Base-by-base conservation (phyloP, 2,113 vertebrate species). In the Anser cygnoides region DNA sequence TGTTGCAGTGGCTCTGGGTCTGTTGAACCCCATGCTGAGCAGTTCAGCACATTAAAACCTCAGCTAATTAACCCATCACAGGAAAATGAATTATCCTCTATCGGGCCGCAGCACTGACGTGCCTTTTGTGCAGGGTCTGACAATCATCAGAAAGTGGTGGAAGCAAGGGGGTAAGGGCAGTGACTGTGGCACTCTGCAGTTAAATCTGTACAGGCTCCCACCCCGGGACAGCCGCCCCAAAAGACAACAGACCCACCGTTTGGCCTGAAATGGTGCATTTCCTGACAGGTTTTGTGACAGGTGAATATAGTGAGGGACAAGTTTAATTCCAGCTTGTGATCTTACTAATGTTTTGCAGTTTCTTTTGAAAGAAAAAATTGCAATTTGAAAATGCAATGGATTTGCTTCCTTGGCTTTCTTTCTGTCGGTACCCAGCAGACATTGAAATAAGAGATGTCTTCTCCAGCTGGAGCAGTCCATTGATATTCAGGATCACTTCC, bases 171-270 rank as follows among this genome's bases (percentile, higher is more conserved):
- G 10, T n/a, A 62, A 57, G 19, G 31, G 31, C 41, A 78, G 23
- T 2, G 1, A 54, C 0, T 0, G 9, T n/a, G 41, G 13, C 35
- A 35, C 17, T 15, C 26, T 57, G 31, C 26, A 31, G 35, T 9
- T 57, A 50, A 66, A 49, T 6, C 39, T 75, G 3, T 2, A 0
- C 4, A 43, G 65, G 16, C 11, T 77, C 13, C 20, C 4, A 5
- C 41, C 39, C 28, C 41, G 59, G 8, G 7, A 57, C 58, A 46
- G 21, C 20, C 25, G 12, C 17, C 35, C 15, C 46, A 59, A 28
- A 57, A 39, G 52, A 35, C 3, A 70, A 44, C 22, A 50, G 44
- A 44, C 44, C 5, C 29, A 78, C 11, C 4, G 67, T 68, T 52
- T 39, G 13, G 23, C 68, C 49, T 33, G 31, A 44, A 89, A 67